These are phyloP conservation scores for Pyxicephalus adspersus DNA, from an alignment of 2,113 vertebrate species.

Conservation along the genomic window DNA sequence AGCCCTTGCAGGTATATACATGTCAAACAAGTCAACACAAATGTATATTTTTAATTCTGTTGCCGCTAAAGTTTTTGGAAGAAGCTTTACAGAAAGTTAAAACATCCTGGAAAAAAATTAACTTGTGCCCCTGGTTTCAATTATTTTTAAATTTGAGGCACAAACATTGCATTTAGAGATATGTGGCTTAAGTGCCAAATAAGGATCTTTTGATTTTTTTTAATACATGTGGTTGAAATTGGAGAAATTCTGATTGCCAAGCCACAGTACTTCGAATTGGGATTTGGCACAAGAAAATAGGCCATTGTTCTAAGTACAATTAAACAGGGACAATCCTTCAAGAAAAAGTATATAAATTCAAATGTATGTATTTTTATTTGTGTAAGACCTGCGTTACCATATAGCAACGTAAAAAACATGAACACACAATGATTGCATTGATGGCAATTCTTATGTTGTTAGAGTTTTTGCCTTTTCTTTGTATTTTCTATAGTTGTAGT, in stretches of 20 bases:
- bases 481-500: background rate
- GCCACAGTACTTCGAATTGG: slow-evolving; percentile 83
- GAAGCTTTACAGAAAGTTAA: slow-evolving; percentile 65
- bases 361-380: slow-evolving; percentile 64
- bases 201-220: slow-evolving; percentile 85
- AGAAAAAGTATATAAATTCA: slow-evolving; percentile 69
- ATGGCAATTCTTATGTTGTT: background rate
- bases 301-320: slow-evolving; percentile 83
- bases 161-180: slow-evolving; percentile 82
- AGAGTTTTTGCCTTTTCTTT: background rate
- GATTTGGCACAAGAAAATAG: slow-evolving; percentile 83
- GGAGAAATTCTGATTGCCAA: slow-evolving; percentile 85
- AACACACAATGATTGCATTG: slow-evolving; percentile 2
- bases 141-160: slow-evolving; percentile 82
- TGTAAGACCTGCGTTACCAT: slow-evolving; percentile 61
- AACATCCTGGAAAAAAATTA: slow-evolving; percentile 78
- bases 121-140: slow-evolving; percentile 76
- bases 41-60: slow-evolving; percentile 11
- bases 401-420: background rate
- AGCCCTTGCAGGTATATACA: background rate
- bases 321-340: slow-evolving; percentile 69
- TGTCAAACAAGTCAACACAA: slow-evolving; percentile 8
- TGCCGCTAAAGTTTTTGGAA: background rate
- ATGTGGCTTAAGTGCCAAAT: slow-evolving; percentile 81
- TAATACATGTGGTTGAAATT: slow-evolving; percentile 98